Evolutionary conservation across 1,140 invertebrate genomes (phyloP), one percentile per base, ranked within the genome.

Genomic region (Leptoteleia sp.): DNA sequence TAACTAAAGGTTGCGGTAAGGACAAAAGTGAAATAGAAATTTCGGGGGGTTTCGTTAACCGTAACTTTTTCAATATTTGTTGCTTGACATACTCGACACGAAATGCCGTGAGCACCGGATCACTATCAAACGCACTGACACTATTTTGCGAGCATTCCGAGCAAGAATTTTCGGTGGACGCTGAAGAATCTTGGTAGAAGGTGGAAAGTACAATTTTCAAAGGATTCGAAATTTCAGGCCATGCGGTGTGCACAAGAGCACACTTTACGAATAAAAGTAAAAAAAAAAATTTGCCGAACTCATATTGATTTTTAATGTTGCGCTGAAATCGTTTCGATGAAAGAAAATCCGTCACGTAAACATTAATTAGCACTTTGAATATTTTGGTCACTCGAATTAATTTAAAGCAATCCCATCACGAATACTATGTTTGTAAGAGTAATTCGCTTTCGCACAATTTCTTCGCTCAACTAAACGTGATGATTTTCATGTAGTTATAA

Each of bases 31-130:
- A 84, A 12, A 90, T 79, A 4, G 91, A 91, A 1, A 92, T 91
- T 37, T 91, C 91, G 4, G 95, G 95, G 65, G 93, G 93, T 82
- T 93, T 93, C 37, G 92, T 94, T 1, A 96, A 83, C 57, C 94
- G 86, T 37, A 96, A 82, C 83, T 95, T 95, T 84, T 93, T 93
- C 45, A 96, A 83, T 11, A 96, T 96, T 86, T 95, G 94, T 76
- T 94, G 92, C 82, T 96, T 96, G 6, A 95, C 94, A 67, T 94
- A 94, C 83, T 95, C 94, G 31, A 95, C 92, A 48, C 94, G 87
- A 11, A 93, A 77, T n/a, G 90, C 90, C 0, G 91, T 92, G 6
- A 93, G 75, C 27, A 88, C 75, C 8, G 84, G 80, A 48, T 89
- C 84, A 4, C 76, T 73, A 29, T 83, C 82, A 8, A 85, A 80